phyloP scores from a whole-genome alignment of 2,113 vertebrate species.

The Dipodomys merriami region DNA sequence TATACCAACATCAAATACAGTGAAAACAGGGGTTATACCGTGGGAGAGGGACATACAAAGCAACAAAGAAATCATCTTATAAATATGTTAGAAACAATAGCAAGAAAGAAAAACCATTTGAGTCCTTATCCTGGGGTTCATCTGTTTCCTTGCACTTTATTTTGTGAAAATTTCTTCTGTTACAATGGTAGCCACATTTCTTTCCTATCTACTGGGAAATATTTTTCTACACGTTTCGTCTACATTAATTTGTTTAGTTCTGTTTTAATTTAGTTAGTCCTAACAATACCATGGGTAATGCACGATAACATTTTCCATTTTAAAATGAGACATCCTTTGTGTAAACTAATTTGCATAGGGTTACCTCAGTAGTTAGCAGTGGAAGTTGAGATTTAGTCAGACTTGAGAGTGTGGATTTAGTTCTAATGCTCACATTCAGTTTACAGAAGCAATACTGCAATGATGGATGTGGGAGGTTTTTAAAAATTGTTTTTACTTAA shows the following conservation, averaged over 20 bases:
- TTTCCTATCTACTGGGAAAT: not conserved
- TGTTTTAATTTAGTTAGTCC: not conserved
- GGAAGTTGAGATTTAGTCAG: too few relatives aligned
- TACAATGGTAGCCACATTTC: not conserved
- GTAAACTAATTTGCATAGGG: not conserved
- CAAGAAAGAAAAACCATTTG: too few relatives aligned
- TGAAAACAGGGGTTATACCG: too few relatives aligned
- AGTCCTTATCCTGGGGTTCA: not conserved
- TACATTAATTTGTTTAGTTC: not conserved
- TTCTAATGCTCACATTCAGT: not conserved
- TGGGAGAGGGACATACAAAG: too few relatives aligned
- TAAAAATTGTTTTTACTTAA: too few relatives aligned
- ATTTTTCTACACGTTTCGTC: not conserved
- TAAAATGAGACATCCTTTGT: not conserved
- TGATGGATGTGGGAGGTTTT: too few relatives aligned
- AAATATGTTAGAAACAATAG: too few relatives aligned
- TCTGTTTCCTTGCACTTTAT: not conserved
- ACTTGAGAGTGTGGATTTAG: not conserved
- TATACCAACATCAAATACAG: too few relatives aligned
- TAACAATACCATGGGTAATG: not conserved
- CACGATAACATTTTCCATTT: not conserved
- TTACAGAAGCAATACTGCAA: too few relatives aligned
- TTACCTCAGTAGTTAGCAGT: not conserved
- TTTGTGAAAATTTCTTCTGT: not conserved
- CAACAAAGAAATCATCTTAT: too few relatives aligned